Conservation (phyloP, 2,797 vertebrate genomes). For the Pterois miles region DNA sequence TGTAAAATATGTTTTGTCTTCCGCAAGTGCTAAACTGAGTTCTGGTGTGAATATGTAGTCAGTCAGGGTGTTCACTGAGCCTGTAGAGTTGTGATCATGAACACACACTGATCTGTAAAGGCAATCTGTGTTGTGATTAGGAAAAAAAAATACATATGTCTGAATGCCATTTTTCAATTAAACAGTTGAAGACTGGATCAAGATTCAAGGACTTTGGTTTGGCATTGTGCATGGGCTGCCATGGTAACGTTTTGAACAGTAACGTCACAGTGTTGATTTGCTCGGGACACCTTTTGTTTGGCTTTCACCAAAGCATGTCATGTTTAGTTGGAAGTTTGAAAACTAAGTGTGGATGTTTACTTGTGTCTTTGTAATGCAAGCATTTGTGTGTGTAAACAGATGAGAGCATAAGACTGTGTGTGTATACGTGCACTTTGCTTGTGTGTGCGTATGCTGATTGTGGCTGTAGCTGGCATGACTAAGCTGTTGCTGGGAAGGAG, state of each 20-base stretch:
- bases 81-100: background rate
- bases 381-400: conserved; percentile 1
- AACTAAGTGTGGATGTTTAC: conserved; percentile 4
- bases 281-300: conserved; percentile 19
- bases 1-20: conserved; percentile 3
- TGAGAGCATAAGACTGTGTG: conserved; percentile 4
- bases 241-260: background rate
- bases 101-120: conserved; percentile 1
- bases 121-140: conserved; percentile 17
- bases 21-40: background rate
- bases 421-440: conserved; percentile 3
- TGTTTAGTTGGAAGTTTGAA: conserved; percentile 12
- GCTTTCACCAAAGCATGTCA: conserved; percentile 35
- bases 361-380: conserved; percentile 18
- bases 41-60: background rate
- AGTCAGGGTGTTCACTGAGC: background rate
- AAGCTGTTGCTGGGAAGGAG: conserved; percentile 84
- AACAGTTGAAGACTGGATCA: conserved; percentile 43
- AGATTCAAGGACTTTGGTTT: conserved; percentile 25
- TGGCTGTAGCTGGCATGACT: conserved; percentile 80
- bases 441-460: conserved; percentile 49
- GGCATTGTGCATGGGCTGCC: conserved; percentile 22
- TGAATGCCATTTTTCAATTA: conserved; percentile 51
- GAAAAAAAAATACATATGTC: conserved; percentile 14
- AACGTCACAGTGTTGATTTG: conserved; percentile 14